phyloP scores from a whole-genome alignment of 2,797 vertebrate species.

The Phalanger gymnotis region DNA sequence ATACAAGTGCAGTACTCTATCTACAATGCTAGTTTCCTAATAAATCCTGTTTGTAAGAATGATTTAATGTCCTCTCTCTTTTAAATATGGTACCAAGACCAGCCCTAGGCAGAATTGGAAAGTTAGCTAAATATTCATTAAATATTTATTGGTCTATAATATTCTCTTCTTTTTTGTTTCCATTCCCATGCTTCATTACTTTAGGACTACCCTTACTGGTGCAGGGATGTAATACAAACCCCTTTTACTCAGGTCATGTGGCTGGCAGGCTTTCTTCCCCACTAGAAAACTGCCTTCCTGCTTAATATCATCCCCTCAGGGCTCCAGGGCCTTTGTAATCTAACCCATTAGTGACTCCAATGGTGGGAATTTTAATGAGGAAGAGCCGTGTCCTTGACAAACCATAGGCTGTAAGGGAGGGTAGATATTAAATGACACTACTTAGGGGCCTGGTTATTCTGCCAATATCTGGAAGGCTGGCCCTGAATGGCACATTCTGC shows the following conservation, averaged over 20 bases:
- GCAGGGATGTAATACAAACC: not conserved
- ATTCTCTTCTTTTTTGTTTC: not conserved
- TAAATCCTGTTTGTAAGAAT: not conserved
- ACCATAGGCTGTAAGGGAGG: not conserved
- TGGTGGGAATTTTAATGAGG: not conserved
- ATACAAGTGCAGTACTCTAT: not conserved
- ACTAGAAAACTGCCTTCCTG: not conserved
- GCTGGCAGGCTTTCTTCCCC: not conserved
- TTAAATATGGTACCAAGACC: constrained; percentile 23
- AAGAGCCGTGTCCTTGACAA: not conserved
- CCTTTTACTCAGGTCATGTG: not conserved
- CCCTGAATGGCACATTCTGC: not conserved
- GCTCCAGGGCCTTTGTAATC: not conserved
- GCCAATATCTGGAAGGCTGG: not conserved
- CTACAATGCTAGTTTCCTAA: not conserved
- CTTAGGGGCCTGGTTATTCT: not conserved
- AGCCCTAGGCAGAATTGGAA: not conserved
- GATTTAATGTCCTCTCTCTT: constrained; percentile 16
- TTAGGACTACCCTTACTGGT: not conserved
- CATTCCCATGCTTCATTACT: not conserved
- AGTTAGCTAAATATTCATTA: constrained; percentile 1
- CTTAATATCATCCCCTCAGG: not conserved
- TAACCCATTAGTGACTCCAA: not conserved
- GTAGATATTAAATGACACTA: not conserved
- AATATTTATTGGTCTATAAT: not conserved